Evolutionary conservation across 2,113 vertebrate species (phyloP).

Genomic region (Lichenostomus cassidix): DNA sequence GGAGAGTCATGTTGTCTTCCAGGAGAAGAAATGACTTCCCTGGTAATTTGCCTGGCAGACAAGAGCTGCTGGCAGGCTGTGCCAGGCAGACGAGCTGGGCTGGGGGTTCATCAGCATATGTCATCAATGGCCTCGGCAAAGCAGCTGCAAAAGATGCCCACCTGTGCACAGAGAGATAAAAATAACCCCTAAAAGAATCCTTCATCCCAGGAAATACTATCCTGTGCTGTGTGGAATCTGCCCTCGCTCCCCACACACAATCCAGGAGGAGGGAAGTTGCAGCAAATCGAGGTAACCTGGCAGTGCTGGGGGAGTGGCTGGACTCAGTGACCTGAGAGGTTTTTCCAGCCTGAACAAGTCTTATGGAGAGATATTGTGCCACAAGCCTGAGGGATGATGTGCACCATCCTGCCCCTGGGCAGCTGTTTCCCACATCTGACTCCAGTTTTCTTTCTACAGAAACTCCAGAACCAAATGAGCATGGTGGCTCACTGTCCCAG

Average conservation of each 20-base stretch:
- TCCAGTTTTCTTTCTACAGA: neutral
- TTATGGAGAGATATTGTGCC: neutral
- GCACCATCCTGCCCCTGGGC: neutral
- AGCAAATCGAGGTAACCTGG: neutral
- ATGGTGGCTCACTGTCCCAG: neutral
- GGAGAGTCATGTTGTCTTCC: neutral
- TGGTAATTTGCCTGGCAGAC: neutral
- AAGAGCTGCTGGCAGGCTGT: neutral
- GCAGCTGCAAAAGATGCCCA: neutral
- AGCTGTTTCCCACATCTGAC: neutral
- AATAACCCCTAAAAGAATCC: neutral
- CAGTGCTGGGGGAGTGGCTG: neutral
- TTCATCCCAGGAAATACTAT: neutral
- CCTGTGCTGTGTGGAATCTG: neutral
- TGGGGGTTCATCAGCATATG: neutral
- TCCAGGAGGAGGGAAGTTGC: neutral
- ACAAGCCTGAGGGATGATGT: neutral
- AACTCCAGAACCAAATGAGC: rapidly evolving
- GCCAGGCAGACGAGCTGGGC: neutral
- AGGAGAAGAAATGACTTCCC: neutral
- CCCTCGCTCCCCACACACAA: neutral
- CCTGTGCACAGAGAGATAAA: neutral
- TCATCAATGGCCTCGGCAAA: neutral
- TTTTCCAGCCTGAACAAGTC: neutral
- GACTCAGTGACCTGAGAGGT: neutral